A percentile compares a stretch with the other conserved stretches of the same genome.
These are phyloP conservation scores for Bedellia somnulentella DNA, from an alignment of 2,888 invertebrate genomes.

Conservation along the genomic window DNA sequence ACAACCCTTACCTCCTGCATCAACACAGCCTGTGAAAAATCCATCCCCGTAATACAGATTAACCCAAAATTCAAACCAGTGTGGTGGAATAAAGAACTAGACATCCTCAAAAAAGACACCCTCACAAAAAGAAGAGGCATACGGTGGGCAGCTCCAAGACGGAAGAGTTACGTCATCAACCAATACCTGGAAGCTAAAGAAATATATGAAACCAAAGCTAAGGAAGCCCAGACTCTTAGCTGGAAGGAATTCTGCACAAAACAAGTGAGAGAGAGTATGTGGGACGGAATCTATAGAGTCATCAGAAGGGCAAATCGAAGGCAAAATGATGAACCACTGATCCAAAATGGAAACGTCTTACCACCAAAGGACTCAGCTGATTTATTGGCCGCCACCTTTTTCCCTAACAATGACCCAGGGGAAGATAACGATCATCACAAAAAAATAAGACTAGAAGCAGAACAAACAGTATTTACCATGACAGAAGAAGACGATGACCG, in stretches of 20 bases:
- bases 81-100: slow-evolving; percentile 5
- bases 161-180: neutral
- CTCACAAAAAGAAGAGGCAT: slow-evolving; percentile 3
- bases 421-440: neutral
- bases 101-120: neutral
- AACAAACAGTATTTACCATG: neutral
- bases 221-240: too few species aligned
- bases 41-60: too few species aligned
- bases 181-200: slow-evolving; percentile 3
- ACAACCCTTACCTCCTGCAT: neutral
- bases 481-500: neutral
- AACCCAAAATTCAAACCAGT: neutral
- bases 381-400: slow-evolving; percentile 4
- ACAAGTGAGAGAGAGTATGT: slow-evolving; percentile 1
- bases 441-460: neutral
- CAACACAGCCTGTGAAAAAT: too few species aligned
- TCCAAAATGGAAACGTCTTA: neutral
- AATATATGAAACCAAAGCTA: neutral
- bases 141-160: slow-evolving; percentile 1
- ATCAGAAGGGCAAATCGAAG: too few species aligned
- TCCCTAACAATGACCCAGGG: neutral
- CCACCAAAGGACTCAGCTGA: neutral
- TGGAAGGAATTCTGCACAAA: slow-evolving; percentile 4
- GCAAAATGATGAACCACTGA: too few species aligned
- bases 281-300: too few species aligned